phyloP scores from a whole-genome alignment of 2,888 invertebrate species.

The Nemurella pictetii region DNA sequence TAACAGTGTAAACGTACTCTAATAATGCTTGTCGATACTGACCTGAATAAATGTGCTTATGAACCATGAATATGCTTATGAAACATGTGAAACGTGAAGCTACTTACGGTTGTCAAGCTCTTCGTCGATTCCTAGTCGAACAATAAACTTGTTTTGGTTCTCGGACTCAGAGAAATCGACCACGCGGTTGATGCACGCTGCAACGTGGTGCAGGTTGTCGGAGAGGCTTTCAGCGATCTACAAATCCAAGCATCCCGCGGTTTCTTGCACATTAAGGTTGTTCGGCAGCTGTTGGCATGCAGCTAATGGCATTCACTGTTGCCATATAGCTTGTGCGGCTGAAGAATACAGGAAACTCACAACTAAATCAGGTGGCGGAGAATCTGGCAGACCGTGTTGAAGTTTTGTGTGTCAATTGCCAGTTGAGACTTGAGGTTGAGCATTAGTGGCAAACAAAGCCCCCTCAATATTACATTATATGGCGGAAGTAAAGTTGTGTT shows the following conservation, averaged over 20 bases:
- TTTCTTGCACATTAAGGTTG: too few species aligned
- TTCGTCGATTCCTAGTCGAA: conserved; percentile 74
- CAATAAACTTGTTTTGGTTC: conserved; percentile 67
- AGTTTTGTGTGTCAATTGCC: background rate
- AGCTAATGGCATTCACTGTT: too few species aligned
- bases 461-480: too few species aligned
- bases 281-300: too few species aligned
- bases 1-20: background rate
- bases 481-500: too few species aligned
- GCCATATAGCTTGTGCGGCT: too few species aligned
- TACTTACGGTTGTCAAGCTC: conserved; percentile 72
- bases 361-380: too few species aligned
- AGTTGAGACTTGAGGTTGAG: too few species aligned
- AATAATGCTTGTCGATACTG: background rate
- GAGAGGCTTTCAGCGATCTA: conserved; percentile 51
- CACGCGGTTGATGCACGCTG: conserved; percentile 71
- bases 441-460: too few species aligned
- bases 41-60: background rate
- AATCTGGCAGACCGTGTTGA: background rate
- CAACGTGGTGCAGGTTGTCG: conserved; percentile 60
- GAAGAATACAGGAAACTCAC: too few species aligned
- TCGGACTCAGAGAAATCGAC: conserved; percentile 69
- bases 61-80: background rate
- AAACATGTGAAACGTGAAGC: background rate
- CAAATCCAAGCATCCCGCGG: too few species aligned